Evolutionary conservation across 1,140 invertebrate species (phyloP).

Genomic region (Pseudoatta argentina): DNA sequence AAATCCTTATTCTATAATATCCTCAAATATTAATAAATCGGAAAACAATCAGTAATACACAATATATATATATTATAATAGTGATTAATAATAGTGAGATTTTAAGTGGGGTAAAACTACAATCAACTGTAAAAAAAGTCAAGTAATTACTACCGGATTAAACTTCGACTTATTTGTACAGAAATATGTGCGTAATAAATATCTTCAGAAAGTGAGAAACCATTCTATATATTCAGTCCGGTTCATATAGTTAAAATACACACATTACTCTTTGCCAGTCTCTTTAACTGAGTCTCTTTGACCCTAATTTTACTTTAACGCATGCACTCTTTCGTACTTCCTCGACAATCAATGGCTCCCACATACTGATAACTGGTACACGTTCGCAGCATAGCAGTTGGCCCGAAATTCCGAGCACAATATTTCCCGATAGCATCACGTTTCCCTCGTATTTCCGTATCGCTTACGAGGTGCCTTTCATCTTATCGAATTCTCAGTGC

Average conservation of each 20-base stretch:
- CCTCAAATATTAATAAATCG: no score
- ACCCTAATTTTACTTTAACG: slow-evolving; percentile 29
- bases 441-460: slow-evolving; percentile 66
- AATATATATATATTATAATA: no score
- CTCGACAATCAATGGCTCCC: slow-evolving; percentile 65
- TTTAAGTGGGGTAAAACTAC: no score
- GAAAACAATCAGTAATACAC: no score
- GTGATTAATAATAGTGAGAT: no score
- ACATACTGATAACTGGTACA: slow-evolving; percentile 31
- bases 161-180: neutral
- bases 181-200: neutral
- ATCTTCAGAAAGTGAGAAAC: neutral
- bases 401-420: slow-evolving; percentile 20
- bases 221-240: neutral
- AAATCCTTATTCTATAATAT: no score
- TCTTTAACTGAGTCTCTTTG: neutral
- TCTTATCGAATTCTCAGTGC: slow-evolving; percentile 69
- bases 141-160: no score
- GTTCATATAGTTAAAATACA: neutral
- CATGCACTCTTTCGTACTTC: slow-evolving; percentile 58
- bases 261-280: neutral
- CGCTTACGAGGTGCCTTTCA: slow-evolving; percentile 64
- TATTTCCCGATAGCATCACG: slow-evolving; percentile 62
- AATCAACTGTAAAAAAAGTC: no score
- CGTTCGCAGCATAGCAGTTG: slow-evolving; percentile 23